These are phyloP conservation scores for Anoncus sp. DNA, from an alignment of 2,888 invertebrate species.

Conservation along the genomic window DNA sequence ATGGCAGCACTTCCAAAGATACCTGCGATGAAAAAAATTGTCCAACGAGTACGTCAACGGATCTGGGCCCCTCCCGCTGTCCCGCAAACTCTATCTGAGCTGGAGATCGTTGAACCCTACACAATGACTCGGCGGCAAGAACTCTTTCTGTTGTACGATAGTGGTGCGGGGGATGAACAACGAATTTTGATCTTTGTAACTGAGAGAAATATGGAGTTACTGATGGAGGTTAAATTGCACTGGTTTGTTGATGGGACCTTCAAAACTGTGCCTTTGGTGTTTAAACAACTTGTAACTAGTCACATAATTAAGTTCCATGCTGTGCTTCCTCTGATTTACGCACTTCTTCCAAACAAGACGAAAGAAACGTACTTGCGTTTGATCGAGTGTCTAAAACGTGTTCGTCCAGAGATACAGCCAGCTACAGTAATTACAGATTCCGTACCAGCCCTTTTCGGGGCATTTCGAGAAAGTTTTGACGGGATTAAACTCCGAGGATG, in stretches of 20 bases:
- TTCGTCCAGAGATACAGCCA: background rate
- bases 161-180: background rate
- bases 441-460: background rate
- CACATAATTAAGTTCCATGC: background rate
- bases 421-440: background rate
- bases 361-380: background rate
- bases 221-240: background rate
- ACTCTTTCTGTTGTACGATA: background rate
- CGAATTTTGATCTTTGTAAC: background rate
- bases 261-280: background rate
- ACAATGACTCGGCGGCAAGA: conserved; percentile 2
- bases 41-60: background rate
- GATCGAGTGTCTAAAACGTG: background rate
- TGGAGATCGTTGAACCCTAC: background rate
- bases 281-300: background rate
- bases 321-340: background rate
- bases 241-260: conserved; percentile 9
- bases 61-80: background rate
- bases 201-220: background rate
- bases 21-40: background rate
- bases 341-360: conserved; percentile 2
- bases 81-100: background rate
- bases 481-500: background rate
- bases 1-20: conserved; percentile 5
- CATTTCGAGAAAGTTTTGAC: background rate